A percentile compares a stretch with the other conserved stretches of the same genome.
Evolutionary conservation across 2,113 vertebrate genomes (phyloP).

Genomic region (Chaenogobius annularis): DNA sequence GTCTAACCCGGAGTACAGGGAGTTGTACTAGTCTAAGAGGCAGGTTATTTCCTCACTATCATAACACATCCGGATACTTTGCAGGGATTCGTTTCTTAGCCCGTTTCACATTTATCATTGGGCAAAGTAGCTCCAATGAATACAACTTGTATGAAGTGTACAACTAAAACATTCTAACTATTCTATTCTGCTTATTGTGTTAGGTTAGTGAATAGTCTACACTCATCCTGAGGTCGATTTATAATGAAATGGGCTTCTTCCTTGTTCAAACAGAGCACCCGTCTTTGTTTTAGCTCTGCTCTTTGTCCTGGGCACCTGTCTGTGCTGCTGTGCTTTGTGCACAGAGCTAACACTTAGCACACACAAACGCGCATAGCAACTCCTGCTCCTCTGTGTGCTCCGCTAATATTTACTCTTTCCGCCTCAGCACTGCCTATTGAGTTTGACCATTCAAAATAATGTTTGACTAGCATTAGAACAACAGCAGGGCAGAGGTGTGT

Average conservation of each 20-base stretch:
- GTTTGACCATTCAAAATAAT: slow-evolving; percentile 83
- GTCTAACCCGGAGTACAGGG: no score
- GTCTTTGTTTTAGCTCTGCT: slow-evolving; percentile 26
- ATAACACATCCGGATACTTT: no score
- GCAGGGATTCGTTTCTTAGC: no score
- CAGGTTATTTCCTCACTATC: no score
- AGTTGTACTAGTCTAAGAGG: no score
- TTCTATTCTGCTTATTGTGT: neutral
- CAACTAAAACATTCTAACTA: no score
- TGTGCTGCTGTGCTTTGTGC: slow-evolving; percentile 61
- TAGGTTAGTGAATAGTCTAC: neutral
- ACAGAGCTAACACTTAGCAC: slow-evolving; percentile 75
- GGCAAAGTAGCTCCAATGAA: no score
- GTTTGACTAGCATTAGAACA: slow-evolving; percentile 86
- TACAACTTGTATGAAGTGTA: no score
- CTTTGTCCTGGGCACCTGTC: slow-evolving; percentile 58
- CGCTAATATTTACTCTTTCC: slow-evolving; percentile 91
- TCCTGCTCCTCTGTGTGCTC: slow-evolving; percentile 84
- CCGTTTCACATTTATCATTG: no score
- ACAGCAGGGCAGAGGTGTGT: slow-evolving; percentile 74
- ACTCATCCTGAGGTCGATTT: neutral
- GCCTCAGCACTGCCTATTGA: slow-evolving; percentile 86
- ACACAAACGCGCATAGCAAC: slow-evolving; percentile 89
- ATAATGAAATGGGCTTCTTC: slow-evolving; percentile 13
- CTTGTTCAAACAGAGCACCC: slow-evolving; percentile 64